A percentile compares a stretch with the other conserved stretches of the same genome.
Conservation (phyloP, 2,888 invertebrate species). For the Acanthoscelides obtectus region DNA sequence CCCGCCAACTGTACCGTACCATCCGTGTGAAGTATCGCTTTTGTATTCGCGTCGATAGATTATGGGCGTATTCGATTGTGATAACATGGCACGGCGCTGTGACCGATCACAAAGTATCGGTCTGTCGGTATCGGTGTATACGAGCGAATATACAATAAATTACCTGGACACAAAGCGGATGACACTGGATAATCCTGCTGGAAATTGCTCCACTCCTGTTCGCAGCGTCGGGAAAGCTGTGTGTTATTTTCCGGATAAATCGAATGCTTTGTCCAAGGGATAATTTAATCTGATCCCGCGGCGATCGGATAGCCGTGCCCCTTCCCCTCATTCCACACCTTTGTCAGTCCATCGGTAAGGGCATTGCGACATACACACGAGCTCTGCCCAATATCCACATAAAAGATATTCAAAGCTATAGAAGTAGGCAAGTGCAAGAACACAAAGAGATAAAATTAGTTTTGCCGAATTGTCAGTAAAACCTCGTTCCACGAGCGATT, state of each 20-base stretch:
- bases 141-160: no score
- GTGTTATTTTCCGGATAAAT: constrained; percentile 33
- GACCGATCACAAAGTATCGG: not conserved
- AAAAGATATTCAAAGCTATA: no score
- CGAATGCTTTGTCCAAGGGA: constrained; percentile 31
- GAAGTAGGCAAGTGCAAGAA: no score
- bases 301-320: not conserved
- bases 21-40: not conserved
- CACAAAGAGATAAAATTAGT: no score
- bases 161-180: no score
- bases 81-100: no score
- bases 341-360: not conserved
- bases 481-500: no score
- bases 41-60: not conserved
- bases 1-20: no score
- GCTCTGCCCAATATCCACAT: no score
- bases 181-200: not conserved
- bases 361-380: not conserved
- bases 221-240: constrained; percentile 7
- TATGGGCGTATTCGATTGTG: not conserved
- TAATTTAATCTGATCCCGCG: constrained; percentile 14
- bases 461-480: no score
- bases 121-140: no score
- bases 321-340: not conserved
- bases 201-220: not conserved